phyloP scores from a whole-genome alignment of 1,140 invertebrate genomes.

The Achatina immaculata region DNA sequence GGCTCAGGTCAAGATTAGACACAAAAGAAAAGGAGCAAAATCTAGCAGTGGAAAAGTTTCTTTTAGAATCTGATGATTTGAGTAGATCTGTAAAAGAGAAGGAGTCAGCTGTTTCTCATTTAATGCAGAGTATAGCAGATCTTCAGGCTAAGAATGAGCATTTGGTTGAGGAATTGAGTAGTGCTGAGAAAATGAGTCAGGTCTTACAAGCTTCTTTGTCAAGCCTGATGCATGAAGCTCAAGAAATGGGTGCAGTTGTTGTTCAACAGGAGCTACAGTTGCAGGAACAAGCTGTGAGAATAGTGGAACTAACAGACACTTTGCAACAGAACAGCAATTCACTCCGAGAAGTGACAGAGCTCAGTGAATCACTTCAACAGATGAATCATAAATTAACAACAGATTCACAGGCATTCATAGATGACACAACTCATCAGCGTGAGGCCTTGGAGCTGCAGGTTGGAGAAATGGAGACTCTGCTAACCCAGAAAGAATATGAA shows the following conservation, averaged over 20 bases:
- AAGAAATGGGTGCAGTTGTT: neutral
- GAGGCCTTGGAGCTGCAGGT: neutral
- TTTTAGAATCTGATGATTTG: neutral
- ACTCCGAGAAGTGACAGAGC: neutral
- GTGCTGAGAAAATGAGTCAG: neutral
- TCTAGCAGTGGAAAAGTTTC: neutral
- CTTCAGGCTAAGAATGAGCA: neutral
- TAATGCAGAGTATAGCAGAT: neutral
- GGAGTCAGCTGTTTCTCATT: neutral
- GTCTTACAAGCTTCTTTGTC: neutral
- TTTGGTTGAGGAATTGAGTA: neutral
- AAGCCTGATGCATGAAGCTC: neutral
- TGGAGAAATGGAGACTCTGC: neutral
- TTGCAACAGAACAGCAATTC: neutral
- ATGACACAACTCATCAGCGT: neutral
- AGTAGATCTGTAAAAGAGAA: neutral
- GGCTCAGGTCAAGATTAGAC: neutral
- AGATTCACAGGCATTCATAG: neutral
- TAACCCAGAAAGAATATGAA: neutral
- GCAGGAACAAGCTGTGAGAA: neutral
- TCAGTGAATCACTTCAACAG: neutral
- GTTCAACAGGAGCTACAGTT: neutral
- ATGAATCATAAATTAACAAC: neutral
- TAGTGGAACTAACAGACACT: neutral
- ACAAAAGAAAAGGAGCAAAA: neutral